These are phyloP conservation scores for Spermophilus dauricus DNA, from an alignment of 2,113 vertebrate genomes.

Conservation along the genomic window DNA sequence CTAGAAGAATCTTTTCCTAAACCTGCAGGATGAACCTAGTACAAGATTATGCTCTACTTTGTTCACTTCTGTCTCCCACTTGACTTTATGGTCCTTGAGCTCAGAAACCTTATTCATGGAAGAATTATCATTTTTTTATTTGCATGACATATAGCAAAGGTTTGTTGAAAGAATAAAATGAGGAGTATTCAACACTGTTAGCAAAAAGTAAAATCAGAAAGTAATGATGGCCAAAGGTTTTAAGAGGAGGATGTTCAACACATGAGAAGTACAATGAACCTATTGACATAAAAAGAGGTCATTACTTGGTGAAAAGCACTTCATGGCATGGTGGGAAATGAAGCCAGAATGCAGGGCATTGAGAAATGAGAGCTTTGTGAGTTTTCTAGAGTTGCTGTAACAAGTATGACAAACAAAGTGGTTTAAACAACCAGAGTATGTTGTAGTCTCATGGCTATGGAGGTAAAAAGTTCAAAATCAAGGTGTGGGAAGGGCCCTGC, in stretches of 20 bases:
- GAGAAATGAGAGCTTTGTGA: background rate
- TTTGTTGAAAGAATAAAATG: background rate
- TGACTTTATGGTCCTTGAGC: background rate
- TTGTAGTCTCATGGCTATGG: background rate
- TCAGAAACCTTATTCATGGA: background rate
- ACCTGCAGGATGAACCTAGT: background rate
- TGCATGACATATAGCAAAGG: background rate
- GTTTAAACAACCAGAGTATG: background rate
- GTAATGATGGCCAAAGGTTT: background rate
- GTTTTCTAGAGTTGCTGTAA: background rate
- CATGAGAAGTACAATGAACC: background rate
- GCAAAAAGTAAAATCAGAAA: background rate
- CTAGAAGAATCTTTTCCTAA: background rate
- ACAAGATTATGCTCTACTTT: background rate
- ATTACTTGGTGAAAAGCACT: background rate
- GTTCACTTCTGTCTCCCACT: background rate
- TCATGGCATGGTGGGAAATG: background rate
- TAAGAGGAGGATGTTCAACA: background rate
- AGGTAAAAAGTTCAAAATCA: background rate
- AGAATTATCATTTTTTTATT: background rate
- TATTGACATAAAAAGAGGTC: background rate
- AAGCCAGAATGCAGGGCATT: background rate
- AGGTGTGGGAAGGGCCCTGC: background rate
- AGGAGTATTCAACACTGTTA: conserved; percentile 18
- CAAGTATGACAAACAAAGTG: background rate